Percentiles rank a stretch among this genome's conserved stretches.
Evolutionary conservation across 2,888 invertebrate genomes (phyloP).

Genomic region (Yponomeuta malinellus): DNA sequence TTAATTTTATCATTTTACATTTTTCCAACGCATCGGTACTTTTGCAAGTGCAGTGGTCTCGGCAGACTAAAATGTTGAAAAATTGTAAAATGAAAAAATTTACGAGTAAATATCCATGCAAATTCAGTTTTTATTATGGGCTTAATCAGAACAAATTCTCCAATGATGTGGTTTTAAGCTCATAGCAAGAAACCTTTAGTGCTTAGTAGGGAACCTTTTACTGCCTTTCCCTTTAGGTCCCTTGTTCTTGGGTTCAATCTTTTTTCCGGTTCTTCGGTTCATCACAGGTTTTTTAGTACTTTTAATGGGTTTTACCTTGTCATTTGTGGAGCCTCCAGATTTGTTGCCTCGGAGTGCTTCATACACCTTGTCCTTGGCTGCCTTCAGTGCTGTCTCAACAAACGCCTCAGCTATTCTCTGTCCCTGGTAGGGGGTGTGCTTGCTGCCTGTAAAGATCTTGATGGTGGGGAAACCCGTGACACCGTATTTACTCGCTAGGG

Average conservation of each 20-base stretch:
- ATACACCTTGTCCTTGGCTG: conserved; percentile 84
- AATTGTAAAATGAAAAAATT: too few species aligned
- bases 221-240: too few species aligned
- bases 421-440: conserved; percentile 91
- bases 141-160: neutral
- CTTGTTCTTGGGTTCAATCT: too few species aligned
- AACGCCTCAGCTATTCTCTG: conserved; percentile 90
- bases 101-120: too few species aligned
- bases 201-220: too few species aligned
- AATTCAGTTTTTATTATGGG: too few species aligned
- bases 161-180: neutral
- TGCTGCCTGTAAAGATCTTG: conserved; percentile 93
- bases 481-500: conserved; percentile 85
- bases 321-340: conserved; percentile 45
- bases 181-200: too few species aligned
- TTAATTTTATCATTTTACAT: too few species aligned
- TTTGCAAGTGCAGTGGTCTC: too few species aligned
- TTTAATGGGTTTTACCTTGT: conserved; percentile 48
- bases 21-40: too few species aligned
- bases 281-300: neutral
- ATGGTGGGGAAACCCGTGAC: conserved; percentile 96
- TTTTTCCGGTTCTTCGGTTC: too few species aligned
- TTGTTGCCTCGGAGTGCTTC: conserved; percentile 75
- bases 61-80: too few species aligned
- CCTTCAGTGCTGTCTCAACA: conserved; percentile 88